These are phyloP conservation scores for Germaria angustata DNA, from an alignment of 2,888 invertebrate species.

Conservation along the genomic window DNA sequence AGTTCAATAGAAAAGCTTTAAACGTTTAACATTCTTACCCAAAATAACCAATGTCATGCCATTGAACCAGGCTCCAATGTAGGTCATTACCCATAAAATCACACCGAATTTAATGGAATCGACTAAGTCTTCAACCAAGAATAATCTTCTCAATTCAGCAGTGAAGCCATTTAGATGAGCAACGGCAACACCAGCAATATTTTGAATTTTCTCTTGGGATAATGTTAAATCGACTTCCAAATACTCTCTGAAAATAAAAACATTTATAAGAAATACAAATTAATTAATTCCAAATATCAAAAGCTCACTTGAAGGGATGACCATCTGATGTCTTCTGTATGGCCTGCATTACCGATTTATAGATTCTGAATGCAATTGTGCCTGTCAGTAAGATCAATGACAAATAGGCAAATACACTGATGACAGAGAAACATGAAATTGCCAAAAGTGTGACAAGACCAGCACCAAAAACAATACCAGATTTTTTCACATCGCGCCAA, in stretches of 20 bases:
- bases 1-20: too few species aligned
- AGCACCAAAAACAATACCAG: conserved; percentile 95
- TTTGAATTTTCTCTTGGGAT: conserved; percentile 94
- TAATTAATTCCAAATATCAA: background rate
- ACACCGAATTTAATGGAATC: conserved; percentile 98
- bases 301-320: conserved; percentile 97
- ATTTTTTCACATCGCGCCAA: conserved; percentile 97
- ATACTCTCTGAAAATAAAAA: conserved; percentile 83
- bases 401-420: conserved; percentile 96
- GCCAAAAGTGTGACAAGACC: conserved; percentile 94
- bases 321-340: conserved; percentile 98
- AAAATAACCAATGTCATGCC: conserved; percentile 98
- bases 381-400: conserved; percentile 91
- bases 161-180: conserved; percentile 92
- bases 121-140: conserved; percentile 97
- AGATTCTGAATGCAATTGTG: conserved; percentile 96
- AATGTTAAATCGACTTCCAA: conserved; percentile 93
- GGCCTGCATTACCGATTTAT: conserved; percentile 96
- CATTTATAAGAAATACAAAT: background rate
- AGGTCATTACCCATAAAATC: conserved; percentile 97
- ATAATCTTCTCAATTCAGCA: conserved; percentile 92
- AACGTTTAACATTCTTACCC: conserved; percentile 82
- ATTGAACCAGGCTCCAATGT: conserved; percentile 99
- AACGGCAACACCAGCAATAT: conserved; percentile 91
- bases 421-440: conserved; percentile 96